Evolutionary conservation across 2,113 vertebrate species (phyloP).

Genomic region (Ivindomyrus marchei): DNA sequence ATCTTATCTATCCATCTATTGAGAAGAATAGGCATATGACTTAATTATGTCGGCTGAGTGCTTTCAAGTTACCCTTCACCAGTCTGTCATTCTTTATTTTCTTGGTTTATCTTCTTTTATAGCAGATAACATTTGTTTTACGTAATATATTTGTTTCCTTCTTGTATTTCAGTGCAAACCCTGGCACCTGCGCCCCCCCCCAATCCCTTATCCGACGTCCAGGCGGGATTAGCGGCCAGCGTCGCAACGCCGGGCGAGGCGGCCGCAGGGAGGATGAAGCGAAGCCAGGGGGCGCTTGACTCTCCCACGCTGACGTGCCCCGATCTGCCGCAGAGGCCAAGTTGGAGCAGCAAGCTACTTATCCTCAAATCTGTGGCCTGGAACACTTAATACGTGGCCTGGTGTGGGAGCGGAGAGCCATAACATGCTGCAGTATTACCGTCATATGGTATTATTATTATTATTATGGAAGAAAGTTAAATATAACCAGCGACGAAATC

Average conservation of each 20-base stretch:
- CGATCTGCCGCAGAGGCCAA: neutral
- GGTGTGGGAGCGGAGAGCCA: neutral
- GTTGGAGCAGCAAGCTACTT: neutral
- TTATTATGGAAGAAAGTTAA: constrained; percentile 29
- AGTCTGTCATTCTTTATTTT: neutral
- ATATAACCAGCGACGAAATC: constrained; percentile 44
- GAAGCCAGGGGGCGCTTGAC: neutral
- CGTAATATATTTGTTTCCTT: neutral
- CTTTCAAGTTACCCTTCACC: neutral
- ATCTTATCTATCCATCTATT: neutral
- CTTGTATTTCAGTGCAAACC: neutral
- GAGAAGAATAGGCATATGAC: neutral
- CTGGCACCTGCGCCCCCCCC: neutral
- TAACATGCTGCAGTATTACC: neutral
- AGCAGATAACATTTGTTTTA: neutral
- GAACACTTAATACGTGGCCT: neutral
- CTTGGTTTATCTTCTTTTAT: neutral
- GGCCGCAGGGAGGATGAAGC: neutral
- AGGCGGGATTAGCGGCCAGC: neutral
- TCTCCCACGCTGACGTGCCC: neutral
- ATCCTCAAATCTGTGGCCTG: neutral
- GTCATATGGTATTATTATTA: constrained; percentile 21
- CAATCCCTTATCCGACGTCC: neutral
- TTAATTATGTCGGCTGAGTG: neutral
- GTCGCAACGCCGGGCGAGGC: neutral